These are phyloP conservation scores for Sisyra terminalis DNA, from an alignment of 2,888 invertebrate genomes.

Conservation along the genomic window DNA sequence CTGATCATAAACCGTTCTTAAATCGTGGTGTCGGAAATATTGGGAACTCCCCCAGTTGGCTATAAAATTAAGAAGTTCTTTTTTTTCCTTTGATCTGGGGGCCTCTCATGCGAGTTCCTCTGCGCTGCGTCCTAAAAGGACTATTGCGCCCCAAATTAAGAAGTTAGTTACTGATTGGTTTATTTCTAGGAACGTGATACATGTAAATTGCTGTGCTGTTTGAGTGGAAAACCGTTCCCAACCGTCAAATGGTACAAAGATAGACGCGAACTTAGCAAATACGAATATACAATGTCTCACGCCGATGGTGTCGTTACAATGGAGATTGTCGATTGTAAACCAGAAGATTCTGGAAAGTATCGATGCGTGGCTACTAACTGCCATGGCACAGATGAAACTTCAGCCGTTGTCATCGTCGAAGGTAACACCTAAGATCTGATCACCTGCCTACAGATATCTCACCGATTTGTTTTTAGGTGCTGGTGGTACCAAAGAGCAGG, in stretches of 20 bases:
- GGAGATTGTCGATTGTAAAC: constrained; percentile 89
- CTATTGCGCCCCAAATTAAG: no score
- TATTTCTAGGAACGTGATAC: constrained; percentile 51
- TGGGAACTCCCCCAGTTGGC: no score
- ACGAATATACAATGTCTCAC: constrained; percentile 79
- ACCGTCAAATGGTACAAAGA: constrained; percentile 90
- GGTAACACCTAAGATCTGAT: constrained; percentile 33
- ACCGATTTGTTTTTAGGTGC: constrained; percentile 36
- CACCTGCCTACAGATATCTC: constrained; percentile 5
- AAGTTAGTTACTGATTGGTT: background rate
- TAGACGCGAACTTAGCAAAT: constrained; percentile 74
- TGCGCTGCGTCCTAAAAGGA: no score
- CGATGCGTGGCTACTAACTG: constrained; percentile 84
- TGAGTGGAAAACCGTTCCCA: constrained; percentile 88
- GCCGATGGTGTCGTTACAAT: constrained; percentile 93
- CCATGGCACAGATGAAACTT: constrained; percentile 90
- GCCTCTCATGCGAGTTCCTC: no score
- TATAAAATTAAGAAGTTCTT: no score
- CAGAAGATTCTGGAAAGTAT: constrained; percentile 93
- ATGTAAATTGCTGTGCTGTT: constrained; percentile 93
- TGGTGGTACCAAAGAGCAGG: constrained; percentile 66
- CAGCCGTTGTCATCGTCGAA: constrained; percentile 91
- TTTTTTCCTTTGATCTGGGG: no score
- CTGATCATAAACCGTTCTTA: no score
- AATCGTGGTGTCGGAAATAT: no score